Evolutionary conservation across 1,140 invertebrate species (phyloP).

Genomic region (Neodiprion fabricii): DNA sequence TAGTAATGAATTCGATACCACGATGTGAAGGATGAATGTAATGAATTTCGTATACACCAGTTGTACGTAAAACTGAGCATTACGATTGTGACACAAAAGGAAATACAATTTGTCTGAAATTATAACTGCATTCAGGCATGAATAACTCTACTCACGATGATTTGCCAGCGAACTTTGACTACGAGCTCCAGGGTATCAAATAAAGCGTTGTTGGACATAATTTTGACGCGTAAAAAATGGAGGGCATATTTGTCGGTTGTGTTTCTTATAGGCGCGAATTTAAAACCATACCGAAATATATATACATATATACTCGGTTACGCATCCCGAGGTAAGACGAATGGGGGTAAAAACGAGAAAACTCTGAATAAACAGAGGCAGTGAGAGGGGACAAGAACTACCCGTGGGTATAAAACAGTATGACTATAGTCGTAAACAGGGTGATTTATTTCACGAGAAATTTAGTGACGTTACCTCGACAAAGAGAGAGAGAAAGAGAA

Average conservation of each 20-base stretch:
- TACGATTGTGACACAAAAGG: too few species aligned
- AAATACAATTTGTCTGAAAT: too few species aligned
- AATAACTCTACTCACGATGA: too few species aligned
- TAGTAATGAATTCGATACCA: too few species aligned
- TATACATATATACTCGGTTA: too few species aligned
- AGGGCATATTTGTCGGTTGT: conserved; percentile 1
- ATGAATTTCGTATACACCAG: too few species aligned
- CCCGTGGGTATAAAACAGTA: background rate
- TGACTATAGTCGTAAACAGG: conserved; percentile 7
- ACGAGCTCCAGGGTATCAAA: too few species aligned
- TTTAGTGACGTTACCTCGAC: conserved; percentile 5
- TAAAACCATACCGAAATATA: background rate
- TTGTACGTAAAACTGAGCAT: too few species aligned
- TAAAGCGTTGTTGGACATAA: background rate
- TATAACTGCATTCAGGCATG: too few species aligned
- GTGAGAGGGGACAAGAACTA: background rate
- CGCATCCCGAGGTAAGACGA: background rate
- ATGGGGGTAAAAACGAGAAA: background rate
- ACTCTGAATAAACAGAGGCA: background rate
- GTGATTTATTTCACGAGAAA: conserved; percentile 4
- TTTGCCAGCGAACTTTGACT: too few species aligned
- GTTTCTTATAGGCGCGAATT: conserved; percentile 1
- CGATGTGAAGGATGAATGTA: too few species aligned
- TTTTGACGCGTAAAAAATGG: background rate
- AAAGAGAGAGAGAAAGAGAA: background rate